Conservation (phyloP, 2,888 invertebrate species). For the Amaurobius ferox region DNA sequence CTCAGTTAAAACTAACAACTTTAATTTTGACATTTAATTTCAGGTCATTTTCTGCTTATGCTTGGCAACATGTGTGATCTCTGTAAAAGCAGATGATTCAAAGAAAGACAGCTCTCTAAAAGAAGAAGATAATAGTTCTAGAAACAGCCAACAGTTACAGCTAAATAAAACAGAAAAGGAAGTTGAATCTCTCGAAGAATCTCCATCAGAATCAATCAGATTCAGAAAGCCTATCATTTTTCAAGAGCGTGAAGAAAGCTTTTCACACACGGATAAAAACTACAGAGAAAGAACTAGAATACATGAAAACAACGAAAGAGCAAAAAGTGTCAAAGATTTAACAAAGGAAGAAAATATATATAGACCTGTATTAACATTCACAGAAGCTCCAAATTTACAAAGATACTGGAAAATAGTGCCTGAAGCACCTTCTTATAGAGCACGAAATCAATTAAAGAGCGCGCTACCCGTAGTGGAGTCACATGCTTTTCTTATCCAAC, state of each 20-base stretch:
- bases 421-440: background rate
- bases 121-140: background rate
- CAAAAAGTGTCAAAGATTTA: background rate
- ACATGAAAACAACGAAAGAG: background rate
- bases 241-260: background rate
- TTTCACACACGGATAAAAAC: background rate
- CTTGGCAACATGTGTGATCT: too few relatives aligned
- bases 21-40: background rate
- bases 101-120: background rate
- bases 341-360: background rate
- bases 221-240: background rate
- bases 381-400: background rate
- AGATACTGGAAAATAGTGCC: background rate
- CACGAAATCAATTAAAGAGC: background rate
- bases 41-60: background rate
- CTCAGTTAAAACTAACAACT: too few relatives aligned
- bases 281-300: background rate
- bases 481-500: conserved; percentile 43
- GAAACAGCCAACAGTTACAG: too few relatives aligned
- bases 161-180: background rate
- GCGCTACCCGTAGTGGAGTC: conserved; percentile 31
- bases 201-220: background rate
- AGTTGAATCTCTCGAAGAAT: background rate
- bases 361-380: background rate
- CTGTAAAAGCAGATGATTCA: background rate